Conservation (phyloP, 2,797 vertebrate species). For the Danio choprae region DNA sequence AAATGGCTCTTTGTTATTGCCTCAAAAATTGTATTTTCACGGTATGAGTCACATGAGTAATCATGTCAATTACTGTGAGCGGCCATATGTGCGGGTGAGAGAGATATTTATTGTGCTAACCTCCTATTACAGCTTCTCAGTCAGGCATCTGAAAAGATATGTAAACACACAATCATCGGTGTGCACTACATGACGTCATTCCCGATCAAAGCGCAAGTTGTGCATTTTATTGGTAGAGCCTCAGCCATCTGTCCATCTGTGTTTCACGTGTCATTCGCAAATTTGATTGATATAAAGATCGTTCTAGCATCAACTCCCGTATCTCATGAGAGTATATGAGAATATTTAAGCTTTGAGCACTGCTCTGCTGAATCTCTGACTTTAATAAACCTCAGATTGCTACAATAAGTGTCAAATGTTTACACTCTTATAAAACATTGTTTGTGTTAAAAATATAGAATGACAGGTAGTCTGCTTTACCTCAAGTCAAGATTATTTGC, state of each 20-base stretch:
- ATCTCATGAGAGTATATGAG: neutral
- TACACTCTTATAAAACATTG: neutral
- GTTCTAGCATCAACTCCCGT: neutral
- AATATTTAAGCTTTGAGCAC: neutral
- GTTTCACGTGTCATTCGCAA: conserved; percentile 18
- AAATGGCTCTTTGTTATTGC: conserved; percentile 55
- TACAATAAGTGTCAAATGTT: conserved; percentile 23
- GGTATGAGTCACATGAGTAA: conserved; percentile 50
- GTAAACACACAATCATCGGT: conserved; percentile 56
- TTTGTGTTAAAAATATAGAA: conserved; percentile 6
- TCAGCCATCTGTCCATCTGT: conserved; percentile 1
- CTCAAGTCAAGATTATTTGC: conserved; percentile 1
- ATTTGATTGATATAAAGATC: conserved; percentile 2
- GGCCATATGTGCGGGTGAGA: conserved; percentile 54
- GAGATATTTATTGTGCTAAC: conserved; percentile 65
- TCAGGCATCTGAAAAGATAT: conserved; percentile 59
- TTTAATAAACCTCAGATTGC: neutral
- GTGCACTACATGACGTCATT: conserved; percentile 43
- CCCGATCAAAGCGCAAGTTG: conserved; percentile 42
- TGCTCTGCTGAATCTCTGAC: neutral
- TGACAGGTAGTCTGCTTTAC: neutral
- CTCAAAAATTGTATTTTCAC: conserved; percentile 57
- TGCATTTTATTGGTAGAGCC: conserved; percentile 10
- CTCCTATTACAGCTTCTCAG: conserved; percentile 59
- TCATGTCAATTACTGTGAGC: conserved; percentile 54